Conservation (phyloP, 2,113 vertebrate species). For the Apteryx mantelli region DNA sequence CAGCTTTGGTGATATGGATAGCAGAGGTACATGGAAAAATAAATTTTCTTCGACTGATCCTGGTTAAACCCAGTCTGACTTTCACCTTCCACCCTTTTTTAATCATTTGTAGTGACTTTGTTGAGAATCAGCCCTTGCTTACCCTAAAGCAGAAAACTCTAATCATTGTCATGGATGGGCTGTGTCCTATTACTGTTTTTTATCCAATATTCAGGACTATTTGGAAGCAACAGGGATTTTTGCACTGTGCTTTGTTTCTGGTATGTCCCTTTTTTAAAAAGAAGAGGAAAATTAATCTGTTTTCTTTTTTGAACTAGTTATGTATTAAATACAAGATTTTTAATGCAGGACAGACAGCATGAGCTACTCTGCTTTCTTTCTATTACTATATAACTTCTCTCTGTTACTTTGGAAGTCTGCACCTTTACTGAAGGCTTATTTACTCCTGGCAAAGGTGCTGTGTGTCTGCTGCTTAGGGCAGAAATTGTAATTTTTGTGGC, state of each 20-base stretch:
- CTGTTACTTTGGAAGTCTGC: background rate
- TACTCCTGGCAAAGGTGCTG: background rate
- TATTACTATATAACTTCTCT: background rate
- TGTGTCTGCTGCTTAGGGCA: background rate
- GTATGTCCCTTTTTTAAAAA: background rate
- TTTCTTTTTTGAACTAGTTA: background rate
- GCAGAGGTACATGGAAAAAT: background rate
- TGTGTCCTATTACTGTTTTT: background rate
- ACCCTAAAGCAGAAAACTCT: background rate
- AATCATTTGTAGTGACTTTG: background rate
- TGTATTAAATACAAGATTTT: background rate
- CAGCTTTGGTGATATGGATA: background rate
- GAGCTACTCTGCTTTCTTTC: background rate
- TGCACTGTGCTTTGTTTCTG: constrained; percentile 30
- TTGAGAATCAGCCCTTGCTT: background rate
- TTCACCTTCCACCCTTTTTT: background rate
- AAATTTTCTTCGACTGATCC: background rate
- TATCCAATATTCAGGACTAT: background rate
- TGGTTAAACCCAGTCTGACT: background rate
- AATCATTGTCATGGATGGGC: fast-evolving
- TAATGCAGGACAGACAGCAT: background rate
- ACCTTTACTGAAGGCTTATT: background rate
- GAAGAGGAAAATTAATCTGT: background rate
- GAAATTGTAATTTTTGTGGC: background rate
- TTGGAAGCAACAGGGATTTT: constrained; percentile 28